phyloP scores from a whole-genome alignment of 2,888 invertebrate species.

The Diloba caeruleocephala region DNA sequence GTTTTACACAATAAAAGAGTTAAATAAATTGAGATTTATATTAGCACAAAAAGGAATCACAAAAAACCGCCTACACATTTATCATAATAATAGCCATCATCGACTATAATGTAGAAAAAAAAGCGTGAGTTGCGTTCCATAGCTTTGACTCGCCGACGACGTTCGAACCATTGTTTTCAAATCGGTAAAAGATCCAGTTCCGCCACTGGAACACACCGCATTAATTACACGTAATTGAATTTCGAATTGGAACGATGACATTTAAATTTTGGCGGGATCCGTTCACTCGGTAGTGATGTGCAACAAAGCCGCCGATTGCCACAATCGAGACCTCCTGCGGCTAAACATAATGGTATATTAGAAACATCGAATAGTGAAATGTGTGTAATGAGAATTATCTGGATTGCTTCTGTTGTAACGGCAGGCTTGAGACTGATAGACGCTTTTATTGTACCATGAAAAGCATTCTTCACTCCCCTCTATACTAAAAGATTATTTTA shows the following conservation, averaged over 20 bases:
- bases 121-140: conserved; percentile 76
- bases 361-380: conserved; percentile 85
- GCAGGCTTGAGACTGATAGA: conserved; percentile 77
- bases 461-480: conserved; percentile 83
- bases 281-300: conserved; percentile 83
- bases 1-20: conserved; percentile 37
- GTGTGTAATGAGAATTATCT: conserved; percentile 89
- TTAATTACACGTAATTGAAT: conserved; percentile 91
- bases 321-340: conserved; percentile 84
- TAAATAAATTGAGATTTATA: conserved; percentile 49
- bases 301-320: conserved; percentile 82
- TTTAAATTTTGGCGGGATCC: conserved; percentile 88
- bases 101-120: conserved; percentile 63
- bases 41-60: conserved; percentile 43
- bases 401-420: conserved; percentile 86
- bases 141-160: conserved; percentile 77
- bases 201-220: conserved; percentile 84
- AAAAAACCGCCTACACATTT: conserved; percentile 54
- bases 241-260: conserved; percentile 91
- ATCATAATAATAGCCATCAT: conserved; percentile 65
- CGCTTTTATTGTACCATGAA: conserved; percentile 80
- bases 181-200: conserved; percentile 80
- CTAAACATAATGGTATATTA: conserved; percentile 81
- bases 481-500: conserved; percentile 82
- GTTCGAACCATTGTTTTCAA: conserved; percentile 80